These are phyloP conservation scores for Hydrolagus colliei DNA, from an alignment of 2,797 vertebrate genomes.

Conservation along the genomic window DNA sequence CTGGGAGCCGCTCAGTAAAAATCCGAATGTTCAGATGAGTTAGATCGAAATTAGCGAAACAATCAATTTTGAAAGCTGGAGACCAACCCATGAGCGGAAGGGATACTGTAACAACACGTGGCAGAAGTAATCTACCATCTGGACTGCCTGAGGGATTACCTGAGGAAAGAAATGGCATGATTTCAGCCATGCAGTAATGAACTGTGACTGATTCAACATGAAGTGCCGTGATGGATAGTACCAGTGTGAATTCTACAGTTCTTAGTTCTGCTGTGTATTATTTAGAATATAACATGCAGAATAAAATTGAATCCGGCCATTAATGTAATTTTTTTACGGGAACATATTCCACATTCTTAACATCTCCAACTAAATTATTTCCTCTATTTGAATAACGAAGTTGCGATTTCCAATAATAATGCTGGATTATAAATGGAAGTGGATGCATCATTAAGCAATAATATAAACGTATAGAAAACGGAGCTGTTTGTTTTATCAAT, in stretches of 20 bases:
- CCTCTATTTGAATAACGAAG: not conserved
- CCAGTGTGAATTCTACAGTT: not conserved
- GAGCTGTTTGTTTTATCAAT: not conserved
- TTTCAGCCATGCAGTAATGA: not conserved
- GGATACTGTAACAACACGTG: not conserved
- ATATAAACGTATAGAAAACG: no score
- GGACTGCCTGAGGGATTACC: not conserved
- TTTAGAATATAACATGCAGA: not conserved
- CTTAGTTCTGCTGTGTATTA: not conserved
- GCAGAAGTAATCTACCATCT: not conserved
- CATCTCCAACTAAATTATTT: not conserved
- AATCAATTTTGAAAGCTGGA: not conserved
- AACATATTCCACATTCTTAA: not conserved
- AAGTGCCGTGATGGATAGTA: constrained; percentile 7
- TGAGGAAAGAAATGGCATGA: not conserved
- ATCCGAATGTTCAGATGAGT: no score
- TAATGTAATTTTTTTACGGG: not conserved
- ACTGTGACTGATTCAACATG: constrained; percentile 24
- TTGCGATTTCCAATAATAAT: not conserved
- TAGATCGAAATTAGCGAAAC: not conserved
- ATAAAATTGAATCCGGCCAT: not conserved
- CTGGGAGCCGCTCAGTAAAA: no score
- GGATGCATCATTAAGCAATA: not conserved
- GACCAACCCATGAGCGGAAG: not conserved
- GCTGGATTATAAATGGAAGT: not conserved